Percentiles rank a stretch among this genome's conserved stretches.
Conservation (phyloP, 2,797 vertebrate species). For the Danio aesculapii region DNA sequence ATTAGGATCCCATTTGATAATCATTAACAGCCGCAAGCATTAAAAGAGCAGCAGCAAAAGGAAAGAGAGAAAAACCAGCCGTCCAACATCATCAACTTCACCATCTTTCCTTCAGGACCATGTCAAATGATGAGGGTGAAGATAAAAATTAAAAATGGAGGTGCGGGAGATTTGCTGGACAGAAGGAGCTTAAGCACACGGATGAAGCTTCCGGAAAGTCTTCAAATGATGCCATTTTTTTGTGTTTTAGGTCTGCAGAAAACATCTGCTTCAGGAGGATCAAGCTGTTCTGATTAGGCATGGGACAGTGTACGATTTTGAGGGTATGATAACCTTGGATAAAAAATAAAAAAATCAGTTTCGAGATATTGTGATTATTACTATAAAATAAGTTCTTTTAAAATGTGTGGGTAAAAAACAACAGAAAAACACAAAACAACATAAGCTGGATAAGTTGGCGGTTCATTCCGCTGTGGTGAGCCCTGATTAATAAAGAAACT, state of each 20-base stretch:
- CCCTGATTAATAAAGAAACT: too few species aligned
- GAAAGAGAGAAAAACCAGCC: neutral
- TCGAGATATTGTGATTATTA: too few species aligned
- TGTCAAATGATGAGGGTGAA: constrained; percentile 51
- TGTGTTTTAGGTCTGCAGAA: neutral
- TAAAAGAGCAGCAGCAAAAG: neutral
- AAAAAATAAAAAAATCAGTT: too few species aligned
- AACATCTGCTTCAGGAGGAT: neutral
- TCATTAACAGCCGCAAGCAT: neutral
- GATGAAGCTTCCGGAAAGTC: neutral
- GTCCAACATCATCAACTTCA: constrained; percentile 22
- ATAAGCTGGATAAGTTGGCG: too few species aligned
- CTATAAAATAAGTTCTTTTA: too few species aligned
- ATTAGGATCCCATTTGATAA: constrained; percentile 6
- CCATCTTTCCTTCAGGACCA: constrained; percentile 20
- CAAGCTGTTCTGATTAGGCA: constrained; percentile 18
- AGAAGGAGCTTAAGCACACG: constrained; percentile 19
- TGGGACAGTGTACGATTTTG: too few species aligned
- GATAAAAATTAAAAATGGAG: constrained; percentile 41
- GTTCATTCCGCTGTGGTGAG: too few species aligned
- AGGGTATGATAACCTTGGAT: too few species aligned
- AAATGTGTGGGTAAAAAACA: too few species aligned
- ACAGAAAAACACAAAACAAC: too few species aligned
- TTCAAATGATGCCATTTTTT: neutral
- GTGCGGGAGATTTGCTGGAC: constrained; percentile 15